These are phyloP conservation scores for Entomobrya proxima DNA, from an alignment of 2,888 invertebrate species.

Conservation along the genomic window DNA sequence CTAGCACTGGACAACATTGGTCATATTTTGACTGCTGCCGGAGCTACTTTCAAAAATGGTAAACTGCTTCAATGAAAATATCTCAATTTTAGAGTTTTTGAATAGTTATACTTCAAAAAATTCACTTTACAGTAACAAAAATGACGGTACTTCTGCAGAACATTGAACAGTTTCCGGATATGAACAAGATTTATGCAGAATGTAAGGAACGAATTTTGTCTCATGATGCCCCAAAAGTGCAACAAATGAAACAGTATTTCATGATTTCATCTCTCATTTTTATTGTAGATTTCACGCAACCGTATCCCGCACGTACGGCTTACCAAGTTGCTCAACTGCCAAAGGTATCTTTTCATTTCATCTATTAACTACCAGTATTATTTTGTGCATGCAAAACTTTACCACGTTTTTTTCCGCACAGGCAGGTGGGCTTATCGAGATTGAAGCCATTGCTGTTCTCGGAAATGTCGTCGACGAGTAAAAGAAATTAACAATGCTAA, in stretches of 20 bases:
- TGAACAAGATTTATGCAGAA: constrained; percentile 90
- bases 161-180: constrained; percentile 87
- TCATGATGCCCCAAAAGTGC: not conserved
- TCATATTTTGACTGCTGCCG: constrained; percentile 85
- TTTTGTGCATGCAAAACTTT: constrained; percentile 6
- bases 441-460: constrained; percentile 89
- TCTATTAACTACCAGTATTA: not conserved
- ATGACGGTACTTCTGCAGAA: constrained; percentile 89
- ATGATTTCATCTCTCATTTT: constrained; percentile 24
- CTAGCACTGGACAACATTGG: constrained; percentile 88
- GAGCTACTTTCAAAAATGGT: constrained; percentile 83
- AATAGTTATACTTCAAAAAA: not conserved
- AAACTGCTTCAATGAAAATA: constrained; percentile 12
- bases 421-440: constrained; percentile 88
- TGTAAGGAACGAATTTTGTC: constrained; percentile 81
- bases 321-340: constrained; percentile 90
- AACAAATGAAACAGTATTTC: no score
- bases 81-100: not conserved
- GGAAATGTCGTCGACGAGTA: constrained; percentile 79
- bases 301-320: constrained; percentile 89
- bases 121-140: constrained; percentile 83
- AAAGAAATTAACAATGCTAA: not conserved
- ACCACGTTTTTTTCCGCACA: constrained; percentile 76
- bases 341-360: constrained; percentile 78
- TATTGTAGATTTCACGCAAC: constrained; percentile 84